Evolutionary conservation across 2,888 invertebrate species (phyloP).

Genomic region (Chrysolina oricalcia): DNA sequence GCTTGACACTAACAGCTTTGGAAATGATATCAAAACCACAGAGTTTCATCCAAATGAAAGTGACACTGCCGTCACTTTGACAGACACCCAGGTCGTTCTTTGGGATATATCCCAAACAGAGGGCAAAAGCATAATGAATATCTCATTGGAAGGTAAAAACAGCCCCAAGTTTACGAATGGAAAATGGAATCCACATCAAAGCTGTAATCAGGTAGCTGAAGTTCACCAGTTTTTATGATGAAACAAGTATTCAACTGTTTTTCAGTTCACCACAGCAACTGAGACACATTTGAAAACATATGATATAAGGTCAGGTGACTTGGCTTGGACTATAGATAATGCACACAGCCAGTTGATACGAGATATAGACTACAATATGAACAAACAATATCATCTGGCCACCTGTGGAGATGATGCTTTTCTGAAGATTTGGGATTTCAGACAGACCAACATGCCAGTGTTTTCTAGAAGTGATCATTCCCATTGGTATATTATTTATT

Average conservation of each 20-base stretch:
- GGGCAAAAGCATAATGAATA: constrained; percentile 65
- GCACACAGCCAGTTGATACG: constrained; percentile 92
- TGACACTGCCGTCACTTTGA: constrained; percentile 82
- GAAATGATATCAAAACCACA: constrained; percentile 84
- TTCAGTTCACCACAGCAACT: constrained; percentile 86
- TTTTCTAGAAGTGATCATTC: constrained; percentile 88
- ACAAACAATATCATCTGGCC: constrained; percentile 94
- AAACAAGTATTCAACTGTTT: constrained; percentile 40
- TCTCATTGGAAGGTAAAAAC: constrained; percentile 78
- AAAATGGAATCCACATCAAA: constrained; percentile 97
- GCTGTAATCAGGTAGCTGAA: constrained; percentile 79
- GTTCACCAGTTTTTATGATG: not conserved
- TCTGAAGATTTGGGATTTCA: constrained; percentile 96
- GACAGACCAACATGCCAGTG: constrained; percentile 86
- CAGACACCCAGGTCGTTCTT: constrained; percentile 84
- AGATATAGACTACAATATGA: constrained; percentile 98
- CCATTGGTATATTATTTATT: constrained; percentile 78
- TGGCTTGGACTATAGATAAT: constrained; percentile 85
- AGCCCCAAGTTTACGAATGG: constrained; percentile 87
- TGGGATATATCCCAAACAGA: constrained; percentile 81
- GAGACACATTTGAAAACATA: constrained; percentile 91
- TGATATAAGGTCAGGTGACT: constrained; percentile 86
- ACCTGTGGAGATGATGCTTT: constrained; percentile 97
- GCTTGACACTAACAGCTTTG: constrained; percentile 73
- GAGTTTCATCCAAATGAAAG: constrained; percentile 91